phyloP scores from a whole-genome alignment of 2,113 vertebrate species.

The Orycteropus afer region DNA sequence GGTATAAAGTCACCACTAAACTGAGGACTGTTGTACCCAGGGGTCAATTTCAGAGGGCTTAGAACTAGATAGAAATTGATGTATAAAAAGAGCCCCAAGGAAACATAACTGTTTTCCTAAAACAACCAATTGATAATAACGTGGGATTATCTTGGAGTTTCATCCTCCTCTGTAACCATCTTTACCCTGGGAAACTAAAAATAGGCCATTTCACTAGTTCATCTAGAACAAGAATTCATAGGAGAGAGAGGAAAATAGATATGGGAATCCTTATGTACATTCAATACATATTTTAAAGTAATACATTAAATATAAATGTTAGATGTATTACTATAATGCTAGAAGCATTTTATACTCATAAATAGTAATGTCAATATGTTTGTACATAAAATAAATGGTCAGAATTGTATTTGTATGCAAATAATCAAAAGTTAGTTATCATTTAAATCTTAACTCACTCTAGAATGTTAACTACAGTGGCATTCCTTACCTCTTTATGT shows the following conservation, averaged over 20 bases:
- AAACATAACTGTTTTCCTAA: neutral
- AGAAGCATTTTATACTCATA: neutral
- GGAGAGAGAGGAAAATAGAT: neutral
- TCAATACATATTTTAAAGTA: slow-evolving; percentile 32
- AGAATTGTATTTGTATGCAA: neutral
- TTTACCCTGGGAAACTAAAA: neutral
- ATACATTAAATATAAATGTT: slow-evolving; percentile 39
- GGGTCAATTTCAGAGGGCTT: neutral
- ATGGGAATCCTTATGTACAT: neutral
- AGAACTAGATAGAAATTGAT: neutral
- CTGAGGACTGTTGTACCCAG: neutral
- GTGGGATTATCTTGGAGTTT: neutral
- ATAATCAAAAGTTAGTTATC: neutral
- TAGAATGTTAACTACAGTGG: slow-evolving; percentile 9
- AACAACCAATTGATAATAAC: neutral
- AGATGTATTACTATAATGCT: neutral
- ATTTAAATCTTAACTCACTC: neutral
- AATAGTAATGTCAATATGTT: neutral
- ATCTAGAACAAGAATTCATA: slow-evolving; percentile 38
- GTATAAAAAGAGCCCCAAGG: neutral
- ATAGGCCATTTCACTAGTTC: neutral
- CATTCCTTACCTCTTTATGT: neutral
- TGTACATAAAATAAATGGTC: too few species aligned
- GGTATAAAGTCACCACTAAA: neutral
- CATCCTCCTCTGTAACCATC: neutral